A percentile compares a stretch with the other conserved stretches of the same genome.
These are phyloP conservation scores for Cheumatopsyche charites DNA, from an alignment of 1,140 invertebrate species.

Conservation along the genomic window DNA sequence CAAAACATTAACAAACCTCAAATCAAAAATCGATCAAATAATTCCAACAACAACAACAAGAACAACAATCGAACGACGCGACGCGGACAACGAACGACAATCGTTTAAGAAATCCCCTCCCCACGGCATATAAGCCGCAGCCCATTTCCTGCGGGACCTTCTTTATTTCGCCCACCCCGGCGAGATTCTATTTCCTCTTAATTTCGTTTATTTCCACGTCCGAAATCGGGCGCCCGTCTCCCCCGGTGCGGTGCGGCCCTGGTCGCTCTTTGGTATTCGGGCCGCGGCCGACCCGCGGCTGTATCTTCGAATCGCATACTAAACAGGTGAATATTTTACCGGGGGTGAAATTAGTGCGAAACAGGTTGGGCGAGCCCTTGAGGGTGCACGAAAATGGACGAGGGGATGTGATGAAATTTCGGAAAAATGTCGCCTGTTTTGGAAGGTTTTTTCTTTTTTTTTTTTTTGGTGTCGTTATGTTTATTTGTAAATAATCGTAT, in stretches of 20 bases:
- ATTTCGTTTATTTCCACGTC: slow-evolving; percentile 44
- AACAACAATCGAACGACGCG: too few relatives aligned
- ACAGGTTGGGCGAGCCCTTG: not conserved
- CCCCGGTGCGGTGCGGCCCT: not conserved
- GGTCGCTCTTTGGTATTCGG: slow-evolving; percentile 36
- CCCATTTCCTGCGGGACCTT: slow-evolving; percentile 36
- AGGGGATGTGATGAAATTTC: too few relatives aligned
- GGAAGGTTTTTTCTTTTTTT: too few relatives aligned
- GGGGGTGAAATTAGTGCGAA: slow-evolving; percentile 8
- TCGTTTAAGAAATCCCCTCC: slow-evolving; percentile 35
- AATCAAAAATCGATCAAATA: too few relatives aligned
- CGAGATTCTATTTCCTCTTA: slow-evolving; percentile 45
- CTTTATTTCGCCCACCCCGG: slow-evolving; percentile 31
- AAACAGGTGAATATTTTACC: slow-evolving; percentile 31
- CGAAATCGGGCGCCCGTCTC: not conserved
- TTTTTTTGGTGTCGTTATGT: too few relatives aligned
- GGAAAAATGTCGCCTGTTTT: too few relatives aligned
- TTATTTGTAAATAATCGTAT: too few relatives aligned
- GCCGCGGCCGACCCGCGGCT: slow-evolving; percentile 35
- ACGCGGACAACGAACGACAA: not conserved
- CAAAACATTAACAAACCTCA: too few relatives aligned
- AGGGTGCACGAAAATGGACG: too few relatives aligned
- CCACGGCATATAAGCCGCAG: slow-evolving; percentile 18
- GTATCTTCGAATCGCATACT: slow-evolving; percentile 34
- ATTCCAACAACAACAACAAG: too few relatives aligned